These are phyloP conservation scores for Tyto alba DNA, from an alignment of 2,113 vertebrate genomes.

Conservation along the genomic window DNA sequence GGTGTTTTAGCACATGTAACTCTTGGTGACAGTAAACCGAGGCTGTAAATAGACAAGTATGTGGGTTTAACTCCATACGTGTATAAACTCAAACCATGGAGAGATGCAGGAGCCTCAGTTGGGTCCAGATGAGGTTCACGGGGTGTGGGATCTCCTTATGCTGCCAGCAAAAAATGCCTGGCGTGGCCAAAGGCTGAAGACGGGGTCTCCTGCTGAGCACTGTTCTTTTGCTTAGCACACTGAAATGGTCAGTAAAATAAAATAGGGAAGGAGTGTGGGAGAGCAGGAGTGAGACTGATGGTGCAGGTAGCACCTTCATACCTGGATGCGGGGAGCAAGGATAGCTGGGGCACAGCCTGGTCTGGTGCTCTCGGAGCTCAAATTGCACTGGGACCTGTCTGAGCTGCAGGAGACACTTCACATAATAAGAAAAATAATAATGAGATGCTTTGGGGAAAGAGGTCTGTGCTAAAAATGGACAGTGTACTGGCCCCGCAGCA, in stretches of 20 bases:
- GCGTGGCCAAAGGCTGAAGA: neutral
- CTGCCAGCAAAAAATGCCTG: neutral
- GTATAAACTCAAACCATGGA: neutral
- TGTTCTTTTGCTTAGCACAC: neutral
- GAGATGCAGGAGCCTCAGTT: neutral
- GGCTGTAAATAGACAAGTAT: neutral
- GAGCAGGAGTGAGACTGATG: accelerated
- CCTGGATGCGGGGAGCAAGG: neutral
- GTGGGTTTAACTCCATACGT: neutral
- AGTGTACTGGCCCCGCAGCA: neutral
- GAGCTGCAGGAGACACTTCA: neutral
- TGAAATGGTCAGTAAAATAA: neutral
- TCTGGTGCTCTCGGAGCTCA: neutral
- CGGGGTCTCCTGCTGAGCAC: neutral
- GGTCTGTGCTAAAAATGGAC: neutral
- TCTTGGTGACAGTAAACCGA: neutral
- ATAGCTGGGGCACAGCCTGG: neutral
- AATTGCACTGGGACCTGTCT: neutral
- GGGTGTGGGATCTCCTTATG: neutral
- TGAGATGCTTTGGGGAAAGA: neutral
- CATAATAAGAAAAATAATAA: neutral
- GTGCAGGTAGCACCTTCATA: neutral
- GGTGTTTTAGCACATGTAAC: neutral
- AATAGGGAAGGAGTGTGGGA: neutral
- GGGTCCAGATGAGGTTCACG: accelerated